Evolutionary conservation across 2,797 vertebrate species (phyloP).

Genomic region (Myiothlypis coronata): DNA sequence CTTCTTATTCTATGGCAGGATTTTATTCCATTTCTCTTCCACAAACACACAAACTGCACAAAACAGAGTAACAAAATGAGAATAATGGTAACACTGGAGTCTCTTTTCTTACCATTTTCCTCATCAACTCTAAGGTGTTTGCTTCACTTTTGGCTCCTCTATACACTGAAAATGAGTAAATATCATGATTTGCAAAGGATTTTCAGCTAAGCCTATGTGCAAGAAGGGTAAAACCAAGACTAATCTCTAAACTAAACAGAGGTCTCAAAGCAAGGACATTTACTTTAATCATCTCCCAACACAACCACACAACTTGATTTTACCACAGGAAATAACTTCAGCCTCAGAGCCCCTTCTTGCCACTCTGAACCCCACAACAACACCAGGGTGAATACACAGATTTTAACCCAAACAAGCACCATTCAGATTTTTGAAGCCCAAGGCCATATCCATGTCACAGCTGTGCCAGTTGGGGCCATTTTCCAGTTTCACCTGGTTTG

Average conservation of each 20-base stretch:
- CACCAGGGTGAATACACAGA: neutral
- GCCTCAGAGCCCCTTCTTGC: neutral
- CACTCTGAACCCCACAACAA: neutral
- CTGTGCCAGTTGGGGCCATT: neutral
- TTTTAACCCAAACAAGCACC: neutral
- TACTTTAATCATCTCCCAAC: neutral
- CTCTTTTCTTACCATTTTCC: neutral
- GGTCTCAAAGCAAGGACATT: neutral
- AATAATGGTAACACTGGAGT: accelerated
- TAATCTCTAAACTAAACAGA: neutral
- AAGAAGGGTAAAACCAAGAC: neutral
- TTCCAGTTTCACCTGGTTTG: neutral
- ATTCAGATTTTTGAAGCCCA: neutral
- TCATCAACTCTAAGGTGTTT: accelerated
- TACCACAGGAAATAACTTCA: neutral
- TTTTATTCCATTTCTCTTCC: neutral
- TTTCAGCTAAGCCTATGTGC: neutral
- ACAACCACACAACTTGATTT: accelerated
- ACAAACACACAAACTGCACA: neutral
- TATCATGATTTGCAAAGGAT: neutral
- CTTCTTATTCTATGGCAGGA: neutral
- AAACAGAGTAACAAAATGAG: neutral
- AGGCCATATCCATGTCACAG: neutral
- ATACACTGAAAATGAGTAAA: neutral
- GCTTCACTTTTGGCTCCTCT: neutral